These are phyloP conservation scores for Hycleus phaleratus DNA, from an alignment of 1,140 invertebrate genomes.

Conservation along the genomic window DNA sequence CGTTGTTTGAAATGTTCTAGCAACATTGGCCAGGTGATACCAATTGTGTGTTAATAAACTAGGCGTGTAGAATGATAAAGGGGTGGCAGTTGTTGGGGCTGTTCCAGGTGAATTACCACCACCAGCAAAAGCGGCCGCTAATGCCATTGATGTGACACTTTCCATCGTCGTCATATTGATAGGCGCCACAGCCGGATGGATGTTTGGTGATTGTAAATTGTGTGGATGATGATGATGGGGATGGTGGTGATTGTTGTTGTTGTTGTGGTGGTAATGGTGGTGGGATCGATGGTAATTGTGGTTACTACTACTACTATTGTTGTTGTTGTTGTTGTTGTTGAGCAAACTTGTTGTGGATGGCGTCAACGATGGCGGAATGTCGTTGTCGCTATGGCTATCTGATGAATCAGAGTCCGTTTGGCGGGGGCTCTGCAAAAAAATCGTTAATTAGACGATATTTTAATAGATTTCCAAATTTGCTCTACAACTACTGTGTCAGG, in stretches of 20 bases:
- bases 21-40: conserved; percentile 29
- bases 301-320: background rate
- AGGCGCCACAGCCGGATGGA: conserved; percentile 15
- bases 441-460: background rate
- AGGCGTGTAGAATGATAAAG: conserved; percentile 33
- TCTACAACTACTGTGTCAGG: no score
- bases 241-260: conserved; percentile 31
- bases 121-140: conserved; percentile 53
- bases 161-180: conserved; percentile 42
- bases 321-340: conserved; percentile 24
- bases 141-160: conserved; percentile 53
- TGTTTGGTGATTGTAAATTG: background rate
- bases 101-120: conserved; percentile 31
- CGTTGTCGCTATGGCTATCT: conserved; percentile 44
- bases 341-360: conserved; percentile 26
- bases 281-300: conserved; percentile 41
- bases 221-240: conserved; percentile 38
- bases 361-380: conserved; percentile 41
- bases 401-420: conserved; percentile 53
- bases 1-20: conserved; percentile 30
- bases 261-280: conserved; percentile 37
- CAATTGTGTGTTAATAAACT: conserved; percentile 29
- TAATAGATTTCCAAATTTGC: background rate
- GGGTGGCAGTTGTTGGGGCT: conserved; percentile 21
- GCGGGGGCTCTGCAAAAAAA: conserved; percentile 47